Evolutionary conservation across 2,888 invertebrate species (phyloP).

Genomic region (Rambutsinella grinnellia): DNA sequence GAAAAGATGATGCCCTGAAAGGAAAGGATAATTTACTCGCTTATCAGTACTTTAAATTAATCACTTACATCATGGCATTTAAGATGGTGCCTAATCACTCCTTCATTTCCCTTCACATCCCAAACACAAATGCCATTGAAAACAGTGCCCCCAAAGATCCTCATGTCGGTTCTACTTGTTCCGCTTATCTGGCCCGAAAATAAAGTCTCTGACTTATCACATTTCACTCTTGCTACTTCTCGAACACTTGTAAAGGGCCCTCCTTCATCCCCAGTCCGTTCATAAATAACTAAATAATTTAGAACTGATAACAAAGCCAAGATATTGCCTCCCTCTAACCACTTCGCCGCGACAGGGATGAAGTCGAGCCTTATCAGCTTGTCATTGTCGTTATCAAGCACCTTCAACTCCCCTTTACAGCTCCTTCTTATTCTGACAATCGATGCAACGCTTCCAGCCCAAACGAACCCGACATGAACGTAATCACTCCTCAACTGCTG

Average conservation of each 20-base stretch:
- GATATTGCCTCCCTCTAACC: constrained; percentile 33
- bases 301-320: constrained; percentile 39
- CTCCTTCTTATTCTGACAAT: constrained; percentile 19
- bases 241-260: constrained; percentile 7
- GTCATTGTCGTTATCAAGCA: constrained; percentile 5
- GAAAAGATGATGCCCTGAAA: constrained; percentile 46
- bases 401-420: not conserved
- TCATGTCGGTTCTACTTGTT: constrained; percentile 1
- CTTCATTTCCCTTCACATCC: constrained; percentile 22
- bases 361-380: constrained; percentile 30
- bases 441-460: constrained; percentile 44
- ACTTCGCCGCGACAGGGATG: constrained; percentile 47
- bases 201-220: constrained; percentile 40
- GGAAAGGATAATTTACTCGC: not conserved
- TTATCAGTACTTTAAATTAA: not conserved
- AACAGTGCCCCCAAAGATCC: constrained; percentile 46
- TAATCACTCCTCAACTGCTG: constrained; percentile 8
- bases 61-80: constrained; percentile 46
- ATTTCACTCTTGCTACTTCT: constrained; percentile 22
- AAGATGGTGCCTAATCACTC: constrained; percentile 32
- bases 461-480: constrained; percentile 38
- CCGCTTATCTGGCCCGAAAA: constrained; percentile 43
- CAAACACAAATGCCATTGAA: constrained; percentile 53
- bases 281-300: constrained; percentile 44
- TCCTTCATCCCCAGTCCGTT: not conserved